Evolutionary conservation across 2,113 vertebrate genomes (phyloP).

Genomic region (Oriolus oriolus): DNA sequence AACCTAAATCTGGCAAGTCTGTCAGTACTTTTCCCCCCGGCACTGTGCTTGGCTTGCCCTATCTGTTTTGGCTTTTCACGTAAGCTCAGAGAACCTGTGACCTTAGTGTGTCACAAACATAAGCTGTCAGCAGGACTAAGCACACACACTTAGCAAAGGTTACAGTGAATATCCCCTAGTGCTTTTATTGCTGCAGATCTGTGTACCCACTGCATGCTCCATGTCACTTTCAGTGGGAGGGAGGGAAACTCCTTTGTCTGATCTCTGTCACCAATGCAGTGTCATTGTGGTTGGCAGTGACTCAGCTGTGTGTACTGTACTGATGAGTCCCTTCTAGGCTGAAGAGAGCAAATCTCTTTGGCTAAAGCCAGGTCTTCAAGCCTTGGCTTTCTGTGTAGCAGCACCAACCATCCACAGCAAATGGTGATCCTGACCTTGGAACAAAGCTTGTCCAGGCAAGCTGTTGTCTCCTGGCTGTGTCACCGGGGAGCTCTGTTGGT

Average conservation of each 20-base stretch:
- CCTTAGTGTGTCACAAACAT: neutral
- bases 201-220: neutral
- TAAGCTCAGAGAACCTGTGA: neutral
- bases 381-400: neutral
- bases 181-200: neutral
- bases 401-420: neutral
- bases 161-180: neutral
- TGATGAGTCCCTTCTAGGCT: neutral
- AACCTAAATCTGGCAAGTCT: neutral
- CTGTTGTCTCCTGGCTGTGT: neutral
- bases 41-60: neutral
- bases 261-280: neutral
- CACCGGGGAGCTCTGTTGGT: neutral
- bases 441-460: neutral
- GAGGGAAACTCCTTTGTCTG: neutral
- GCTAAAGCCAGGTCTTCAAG: neutral
- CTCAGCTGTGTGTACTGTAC: neutral
- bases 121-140: neutral
- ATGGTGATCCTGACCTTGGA: neutral
- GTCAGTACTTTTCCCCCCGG: neutral
- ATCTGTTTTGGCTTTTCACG: neutral
- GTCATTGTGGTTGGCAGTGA: neutral
- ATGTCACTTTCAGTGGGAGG: neutral
- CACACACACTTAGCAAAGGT: neutral
- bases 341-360: neutral